Percentiles rank a stretch among this genome's conserved stretches.
These are phyloP conservation scores for Nemotelus pantherinus DNA, from an alignment of 2,888 invertebrate genomes.

Conservation along the genomic window DNA sequence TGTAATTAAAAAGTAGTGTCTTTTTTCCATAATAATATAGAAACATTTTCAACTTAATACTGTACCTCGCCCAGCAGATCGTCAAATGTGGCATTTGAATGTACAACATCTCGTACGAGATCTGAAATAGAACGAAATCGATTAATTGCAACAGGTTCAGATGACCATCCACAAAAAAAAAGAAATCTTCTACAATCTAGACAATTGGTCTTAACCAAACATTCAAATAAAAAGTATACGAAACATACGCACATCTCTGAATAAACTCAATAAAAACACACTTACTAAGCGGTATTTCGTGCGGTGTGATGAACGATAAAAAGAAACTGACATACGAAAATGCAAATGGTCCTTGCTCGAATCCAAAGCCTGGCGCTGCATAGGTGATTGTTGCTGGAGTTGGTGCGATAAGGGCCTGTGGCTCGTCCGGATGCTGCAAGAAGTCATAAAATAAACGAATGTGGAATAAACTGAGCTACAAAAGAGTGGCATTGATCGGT, in stretches of 20 bases:
- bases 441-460: slow-evolving; percentile 16
- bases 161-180: too few species aligned
- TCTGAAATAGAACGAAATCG: slow-evolving; percentile 54
- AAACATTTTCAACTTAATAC: not conserved
- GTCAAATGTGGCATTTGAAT: slow-evolving; percentile 61
- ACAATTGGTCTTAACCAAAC: too few species aligned
- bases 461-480: too few species aligned
- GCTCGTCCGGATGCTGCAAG: slow-evolving; percentile 45
- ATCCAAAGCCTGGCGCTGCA: slow-evolving; percentile 63
- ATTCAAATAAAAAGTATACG: too few species aligned
- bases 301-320: slow-evolving; percentile 64
- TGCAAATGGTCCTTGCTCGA: slow-evolving; percentile 62
- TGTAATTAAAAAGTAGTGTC: too few species aligned
- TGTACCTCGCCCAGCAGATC: slow-evolving; percentile 61
- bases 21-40: too few species aligned
- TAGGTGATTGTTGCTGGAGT: slow-evolving; percentile 60
- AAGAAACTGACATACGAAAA: slow-evolving; percentile 64
- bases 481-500: too few species aligned
- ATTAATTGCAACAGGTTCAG: not conserved
- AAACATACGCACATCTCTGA: too few species aligned
- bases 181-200: too few species aligned
- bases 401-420: slow-evolving; percentile 52
- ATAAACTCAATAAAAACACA: not conserved
- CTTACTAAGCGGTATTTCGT: slow-evolving; percentile 64
- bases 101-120: slow-evolving; percentile 61